Base-by-base conservation (phyloP, 2,888 invertebrate species). In the Sabellastarte sp. region DNA sequence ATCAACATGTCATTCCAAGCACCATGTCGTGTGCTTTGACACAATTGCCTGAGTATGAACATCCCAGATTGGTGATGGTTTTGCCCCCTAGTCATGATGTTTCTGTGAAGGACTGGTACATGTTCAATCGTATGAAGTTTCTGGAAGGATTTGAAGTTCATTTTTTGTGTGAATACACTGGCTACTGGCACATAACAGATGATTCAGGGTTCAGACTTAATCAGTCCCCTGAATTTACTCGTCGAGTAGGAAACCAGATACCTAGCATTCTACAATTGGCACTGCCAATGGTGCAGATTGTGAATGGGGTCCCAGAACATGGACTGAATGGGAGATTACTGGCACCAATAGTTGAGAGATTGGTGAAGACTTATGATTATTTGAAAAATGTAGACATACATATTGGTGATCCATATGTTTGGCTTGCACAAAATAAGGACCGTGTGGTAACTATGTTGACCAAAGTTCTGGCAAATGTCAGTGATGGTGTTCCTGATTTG, bases 101-200 rank as follows among this genome's bases (percentile, higher is more conserved):
- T 24, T 71, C 71, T 24, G 66, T 56, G 5, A 65, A 65, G 32
- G 73, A 73, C 60, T 73, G 73, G 73, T 73, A 73, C 67, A 65
- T 73, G 65, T 65, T 60, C 59, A 68, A 66, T 26, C 51, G 67
- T 50, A 68, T 69, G 59, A 73, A 70, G 59, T 73, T 73, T 60
- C 69, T 73, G 24, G 73, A 73, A 58, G 73, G 73, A n/a, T 73
- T 71, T 60, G 73, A 73, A 59, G 73, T 71, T 50, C 73, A 73
- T 60, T 73, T 73, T 56, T 63, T 73, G 15, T 73, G 73, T 57
- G 73, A 73, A 59, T 72, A 72, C 63, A 71, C 73, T 24, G 71
- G 73, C 1, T 71, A 68, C 61, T 73, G 73, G 73, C 73, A 73
- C 61, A 57, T 73, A 61, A 68, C 70, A 10, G 70, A 71, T 30